Conservation (phyloP, 2,888 invertebrate genomes). For the Hipparchia sbordonii region DNA sequence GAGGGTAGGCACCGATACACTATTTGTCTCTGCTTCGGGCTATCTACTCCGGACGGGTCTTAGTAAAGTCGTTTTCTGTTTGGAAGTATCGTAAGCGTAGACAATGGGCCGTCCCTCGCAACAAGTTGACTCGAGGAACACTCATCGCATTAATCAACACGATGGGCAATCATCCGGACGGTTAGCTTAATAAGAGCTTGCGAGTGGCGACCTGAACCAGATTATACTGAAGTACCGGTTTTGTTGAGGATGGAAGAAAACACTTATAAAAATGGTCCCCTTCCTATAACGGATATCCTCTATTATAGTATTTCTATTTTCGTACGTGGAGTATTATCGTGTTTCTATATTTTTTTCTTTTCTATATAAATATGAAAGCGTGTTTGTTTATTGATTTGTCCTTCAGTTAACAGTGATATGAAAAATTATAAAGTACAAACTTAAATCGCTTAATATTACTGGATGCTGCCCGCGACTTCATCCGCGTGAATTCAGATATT, state of each 20-base stretch:
- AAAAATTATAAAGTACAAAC: no score
- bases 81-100: conserved; percentile 50
- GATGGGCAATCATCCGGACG: conserved; percentile 53
- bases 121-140: conserved; percentile 62
- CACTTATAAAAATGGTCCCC: conserved; percentile 28
- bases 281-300: conserved; percentile 27
- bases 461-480: no score
- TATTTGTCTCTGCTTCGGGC: conserved; percentile 60
- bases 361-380: background rate
- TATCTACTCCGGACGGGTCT: conserved; percentile 48
- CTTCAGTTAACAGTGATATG: background rate
- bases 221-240: conserved; percentile 31
- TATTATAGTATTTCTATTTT: conserved; percentile 20
- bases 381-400: no score
- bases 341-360: background rate
- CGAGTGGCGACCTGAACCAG: conserved; percentile 18
- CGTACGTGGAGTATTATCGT: background rate
- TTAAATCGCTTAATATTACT: no score
- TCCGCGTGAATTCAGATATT: no score
- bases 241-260: conserved; percentile 27
- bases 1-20: conserved; percentile 45
- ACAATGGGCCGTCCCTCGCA: conserved; percentile 60
- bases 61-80: conserved; percentile 47
- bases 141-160: conserved; percentile 66
- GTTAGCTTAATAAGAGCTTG: conserved; percentile 49